Evolutionary conservation across 53 echinoderm and acorn worm genomes (phyloP).

Genomic region (Zoroaster sp.): DNA sequence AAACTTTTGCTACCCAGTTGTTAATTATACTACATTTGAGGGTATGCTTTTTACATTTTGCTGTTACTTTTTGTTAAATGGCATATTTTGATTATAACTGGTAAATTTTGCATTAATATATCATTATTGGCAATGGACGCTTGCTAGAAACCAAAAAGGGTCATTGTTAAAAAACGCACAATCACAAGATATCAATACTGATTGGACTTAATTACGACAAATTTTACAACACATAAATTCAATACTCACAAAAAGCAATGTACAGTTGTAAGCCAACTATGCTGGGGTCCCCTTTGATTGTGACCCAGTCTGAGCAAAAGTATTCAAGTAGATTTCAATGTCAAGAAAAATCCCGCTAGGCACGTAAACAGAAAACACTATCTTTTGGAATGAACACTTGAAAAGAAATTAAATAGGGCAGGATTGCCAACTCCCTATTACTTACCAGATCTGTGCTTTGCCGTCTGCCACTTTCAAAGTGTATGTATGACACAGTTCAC

Average conservation of each 20-base stretch:
- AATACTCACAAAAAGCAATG: conserved; percentile 15
- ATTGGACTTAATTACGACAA: neutral
- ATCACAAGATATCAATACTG: conserved; percentile 30
- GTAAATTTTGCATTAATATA: neutral
- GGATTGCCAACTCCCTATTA: too few species aligned
- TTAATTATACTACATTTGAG: neutral
- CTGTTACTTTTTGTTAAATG: neutral
- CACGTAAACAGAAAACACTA: too few species aligned
- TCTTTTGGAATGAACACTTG: too few species aligned
- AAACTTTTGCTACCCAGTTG: neutral
- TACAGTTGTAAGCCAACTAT: neutral
- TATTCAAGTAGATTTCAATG: too few species aligned
- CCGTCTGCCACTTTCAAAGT: too few species aligned
- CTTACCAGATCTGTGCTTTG: too few species aligned
- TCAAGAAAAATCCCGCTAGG: too few species aligned
- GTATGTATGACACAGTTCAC: too few species aligned
- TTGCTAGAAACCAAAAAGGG: neutral
- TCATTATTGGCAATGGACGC: neutral
- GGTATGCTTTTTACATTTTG: neutral
- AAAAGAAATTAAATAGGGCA: too few species aligned
- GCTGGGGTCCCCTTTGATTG: neutral
- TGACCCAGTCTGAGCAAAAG: neutral
- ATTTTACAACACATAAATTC: conserved; percentile 10
- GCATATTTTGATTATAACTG: neutral
- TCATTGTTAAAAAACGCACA: conserved; percentile 29